Base-by-base conservation (phyloP, 1,140 invertebrate genomes). In the Pseudomyrmex sp. region DNA sequence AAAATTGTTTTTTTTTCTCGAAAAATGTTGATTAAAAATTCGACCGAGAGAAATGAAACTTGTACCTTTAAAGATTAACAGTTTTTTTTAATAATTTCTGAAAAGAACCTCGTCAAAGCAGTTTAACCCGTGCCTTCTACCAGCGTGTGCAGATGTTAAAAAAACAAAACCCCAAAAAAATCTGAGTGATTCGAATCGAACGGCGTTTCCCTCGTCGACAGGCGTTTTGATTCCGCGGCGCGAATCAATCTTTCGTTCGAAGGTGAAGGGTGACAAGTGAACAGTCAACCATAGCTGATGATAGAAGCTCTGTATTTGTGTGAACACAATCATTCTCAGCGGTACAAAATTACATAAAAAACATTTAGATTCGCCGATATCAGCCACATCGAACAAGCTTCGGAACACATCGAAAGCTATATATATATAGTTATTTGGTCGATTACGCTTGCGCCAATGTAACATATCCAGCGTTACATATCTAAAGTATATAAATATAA, bases 81-180 rank as follows among this genome's bases (percentile, higher is more conserved):
- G 35, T 7, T 35, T 35, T 35, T 35, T 35, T 35, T 35, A 35
- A 7, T 35, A 0, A 35, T 35, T 35, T 12, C 48, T 13, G 20
- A 46, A 84, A 90, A 90, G 88, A 85, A 89, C 85, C 89, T 84
- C 86, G 82, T 84, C 88, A 73, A 87, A 80, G 85, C 88, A 80
- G 85, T 68, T 76, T 88, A 84, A 87, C 72, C 59, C 83, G 90
- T 92, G 91, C 89, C 86, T 89, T 90, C 90, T 92, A 92, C 77
- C 88, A 92, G 92, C 92, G 56, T 86, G 91, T 92, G 91, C 92
- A 89, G 85, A 89, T 83, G 86, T 88, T 79, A 83, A 83, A 86
- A 80, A 72, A 80, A 72, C n/a, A 79, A 68, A 69, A 20, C 26
- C 26, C 3, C 9, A 13, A 35, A 70, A 59, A 59, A 50, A 82